Conservation (phyloP, 2,888 invertebrate genomes). For the Drosophila tanythrix region DNA sequence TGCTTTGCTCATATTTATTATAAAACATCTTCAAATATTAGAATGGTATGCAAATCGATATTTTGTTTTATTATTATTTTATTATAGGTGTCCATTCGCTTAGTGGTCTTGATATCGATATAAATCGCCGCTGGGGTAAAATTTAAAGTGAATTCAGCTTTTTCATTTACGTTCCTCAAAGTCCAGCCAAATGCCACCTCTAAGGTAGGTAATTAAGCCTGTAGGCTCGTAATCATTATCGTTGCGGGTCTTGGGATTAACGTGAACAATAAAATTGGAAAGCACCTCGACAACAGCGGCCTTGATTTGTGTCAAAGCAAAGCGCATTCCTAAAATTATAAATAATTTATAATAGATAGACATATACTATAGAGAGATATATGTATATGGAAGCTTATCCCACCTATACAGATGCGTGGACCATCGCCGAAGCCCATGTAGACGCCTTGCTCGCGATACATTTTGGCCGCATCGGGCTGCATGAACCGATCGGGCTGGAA, state of each 20-base stretch:
- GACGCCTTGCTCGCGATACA: conserved; percentile 76
- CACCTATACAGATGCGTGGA: conserved; percentile 82
- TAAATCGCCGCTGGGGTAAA: not conserved
- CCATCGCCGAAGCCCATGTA: conserved; percentile 83
- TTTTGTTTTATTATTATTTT: no score
- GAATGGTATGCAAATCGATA: not conserved
- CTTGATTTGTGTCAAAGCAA: conserved; percentile 82
- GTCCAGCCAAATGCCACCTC: conserved; percentile 82
- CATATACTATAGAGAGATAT: not conserved
- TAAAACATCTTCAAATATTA: not conserved
- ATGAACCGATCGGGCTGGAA: conserved; percentile 82
- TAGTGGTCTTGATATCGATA: not conserved
- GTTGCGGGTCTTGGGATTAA: conserved; percentile 79
- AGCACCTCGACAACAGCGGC: conserved; percentile 81
- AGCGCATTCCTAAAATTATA: conserved; percentile 78
- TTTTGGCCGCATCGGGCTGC: conserved; percentile 77
- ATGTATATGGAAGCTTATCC: not conserved
- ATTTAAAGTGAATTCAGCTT: not conserved
- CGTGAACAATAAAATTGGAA: conserved; percentile 78
- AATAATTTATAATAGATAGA: not conserved
- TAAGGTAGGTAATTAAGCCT: conserved; percentile 62
- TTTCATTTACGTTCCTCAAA: conserved; percentile 58
- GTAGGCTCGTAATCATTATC: conserved; percentile 77
- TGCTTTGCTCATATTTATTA: not conserved
- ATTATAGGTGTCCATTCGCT: no score